Evolutionary conservation across 1,140 invertebrate genomes (phyloP).

Genomic region (Leptestheria dahalacensis): DNA sequence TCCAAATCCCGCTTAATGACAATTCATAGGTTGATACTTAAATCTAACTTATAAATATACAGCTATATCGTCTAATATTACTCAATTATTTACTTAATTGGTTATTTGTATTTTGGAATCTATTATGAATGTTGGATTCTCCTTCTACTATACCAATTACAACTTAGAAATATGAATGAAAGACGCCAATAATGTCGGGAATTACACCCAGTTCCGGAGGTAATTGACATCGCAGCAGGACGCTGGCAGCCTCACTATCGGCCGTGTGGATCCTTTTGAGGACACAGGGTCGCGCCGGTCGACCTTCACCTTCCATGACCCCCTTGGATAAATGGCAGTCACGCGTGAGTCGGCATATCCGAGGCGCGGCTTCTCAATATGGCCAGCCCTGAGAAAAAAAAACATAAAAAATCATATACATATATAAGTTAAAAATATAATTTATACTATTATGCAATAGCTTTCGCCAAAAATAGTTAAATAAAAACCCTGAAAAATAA

Average conservation of each 20-base stretch:
- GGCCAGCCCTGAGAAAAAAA: no score
- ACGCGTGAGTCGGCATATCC: no score
- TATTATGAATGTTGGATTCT: background rate
- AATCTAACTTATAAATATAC: background rate
- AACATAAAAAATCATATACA: no score
- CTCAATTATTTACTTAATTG: background rate
- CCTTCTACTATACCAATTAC: background rate
- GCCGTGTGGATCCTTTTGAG: background rate
- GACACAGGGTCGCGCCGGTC: background rate
- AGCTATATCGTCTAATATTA: no score
- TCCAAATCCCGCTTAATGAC: background rate
- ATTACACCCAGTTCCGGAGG: background rate
- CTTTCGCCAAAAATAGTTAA: no score
- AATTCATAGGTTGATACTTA: background rate
- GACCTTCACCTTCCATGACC: background rate
- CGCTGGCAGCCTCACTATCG: background rate
- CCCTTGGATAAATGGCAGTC: no score
- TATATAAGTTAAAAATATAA: no score
- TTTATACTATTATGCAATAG: no score
- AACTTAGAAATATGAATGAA: background rate
- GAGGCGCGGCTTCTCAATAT: no score
- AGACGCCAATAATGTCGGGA: background rate
- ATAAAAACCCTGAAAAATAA: no score
- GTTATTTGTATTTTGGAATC: background rate
- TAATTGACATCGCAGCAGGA: background rate